Base-by-base conservation (phyloP, 2,113 vertebrate genomes). In the Oncorhynchus gorbuscha region DNA sequence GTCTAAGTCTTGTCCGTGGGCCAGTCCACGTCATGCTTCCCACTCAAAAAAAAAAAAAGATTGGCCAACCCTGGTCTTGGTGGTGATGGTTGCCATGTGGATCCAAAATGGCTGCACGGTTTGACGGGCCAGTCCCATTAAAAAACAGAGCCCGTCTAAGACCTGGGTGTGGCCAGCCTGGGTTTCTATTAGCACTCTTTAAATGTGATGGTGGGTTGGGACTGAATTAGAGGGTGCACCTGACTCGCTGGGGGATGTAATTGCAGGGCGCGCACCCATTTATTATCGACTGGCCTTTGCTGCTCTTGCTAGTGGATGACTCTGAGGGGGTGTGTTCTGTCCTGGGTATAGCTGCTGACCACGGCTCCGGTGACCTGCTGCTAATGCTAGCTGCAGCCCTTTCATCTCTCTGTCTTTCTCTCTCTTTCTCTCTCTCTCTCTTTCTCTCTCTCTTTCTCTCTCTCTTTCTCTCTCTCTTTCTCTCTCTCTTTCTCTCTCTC, bases 151-250 rank as follows among this genome's bases (percentile, higher is more conserved):
- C 71, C 61, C 51, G 71, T 68, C 13, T 77, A 35, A 85, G 87
- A 91, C 86, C 89, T 84, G 93, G 92, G 89, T 81, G 89, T 89
- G 91, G 91, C 91, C 87, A 84, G 85, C 83, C 90, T 86, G 89
- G 79, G 89, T 87, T 90, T 85, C 88, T 91, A 88, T 85, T 87
- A 81, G 78, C 62, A 81, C 86, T 89, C 87, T 75, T 83, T 84
- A 84, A 88, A 86, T 84, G 87, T 77, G 83, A 79, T 84, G 83
- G 85, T 89, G 89, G 83, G 72, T 87, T 84, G 81, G 80, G 85
- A 87, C 87, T 81, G 84, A 89, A 92, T 92, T 90, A 91, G 86
- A 92, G 93, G 89, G 88, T 89, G 88, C 89, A 90, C 87, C 89
- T 91, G 87, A 78, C 83, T 87, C 82, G 82, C 76, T 74, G 82